Evolutionary conservation across 2,888 invertebrate species (phyloP).

Genomic region (Ichneumoninae sp.): DNA sequence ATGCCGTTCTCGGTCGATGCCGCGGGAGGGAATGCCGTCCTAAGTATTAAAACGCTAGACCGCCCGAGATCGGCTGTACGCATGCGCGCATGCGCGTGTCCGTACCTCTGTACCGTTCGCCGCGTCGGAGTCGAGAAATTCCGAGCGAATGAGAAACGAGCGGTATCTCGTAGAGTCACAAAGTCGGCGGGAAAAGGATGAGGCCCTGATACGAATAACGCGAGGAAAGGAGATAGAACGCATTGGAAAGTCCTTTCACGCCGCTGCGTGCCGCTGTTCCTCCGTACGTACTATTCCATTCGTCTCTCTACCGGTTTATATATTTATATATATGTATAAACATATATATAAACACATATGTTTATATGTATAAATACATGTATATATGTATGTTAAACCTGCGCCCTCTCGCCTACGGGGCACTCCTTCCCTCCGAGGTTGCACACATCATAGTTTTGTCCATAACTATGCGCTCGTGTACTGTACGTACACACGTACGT

Average conservation of each 20-base stretch:
- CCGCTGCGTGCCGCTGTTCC: slow-evolving; percentile 40
- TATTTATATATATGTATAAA: slow-evolving; percentile 20
- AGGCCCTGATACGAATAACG: slow-evolving; percentile 11
- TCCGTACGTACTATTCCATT: slow-evolving; percentile 10
- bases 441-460: neutral
- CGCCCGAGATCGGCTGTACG: neutral
- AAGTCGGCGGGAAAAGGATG: slow-evolving; percentile 17
- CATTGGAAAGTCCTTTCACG: slow-evolving; percentile 53
- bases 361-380: slow-evolving; percentile 11
- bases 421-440: slow-evolving; percentile 61
- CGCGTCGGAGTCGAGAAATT: slow-evolving; percentile 47
- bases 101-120: slow-evolving; percentile 14
- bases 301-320: slow-evolving; percentile 31
- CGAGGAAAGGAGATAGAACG: slow-evolving; percentile 48
- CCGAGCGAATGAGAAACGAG: slow-evolving; percentile 38
- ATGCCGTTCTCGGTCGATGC: slow-evolving; percentile 6
- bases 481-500: slow-evolving; percentile 1
- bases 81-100: neutral
- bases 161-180: slow-evolving; percentile 6
- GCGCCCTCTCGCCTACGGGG: slow-evolving; percentile 56
- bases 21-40: neutral
- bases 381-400: slow-evolving; percentile 20
- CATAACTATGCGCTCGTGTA: neutral
- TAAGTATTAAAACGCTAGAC: neutral
- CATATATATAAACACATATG: neutral